Evolutionary conservation across 2,113 vertebrate species (phyloP).

Genomic region (Aviceda subcristata): DNA sequence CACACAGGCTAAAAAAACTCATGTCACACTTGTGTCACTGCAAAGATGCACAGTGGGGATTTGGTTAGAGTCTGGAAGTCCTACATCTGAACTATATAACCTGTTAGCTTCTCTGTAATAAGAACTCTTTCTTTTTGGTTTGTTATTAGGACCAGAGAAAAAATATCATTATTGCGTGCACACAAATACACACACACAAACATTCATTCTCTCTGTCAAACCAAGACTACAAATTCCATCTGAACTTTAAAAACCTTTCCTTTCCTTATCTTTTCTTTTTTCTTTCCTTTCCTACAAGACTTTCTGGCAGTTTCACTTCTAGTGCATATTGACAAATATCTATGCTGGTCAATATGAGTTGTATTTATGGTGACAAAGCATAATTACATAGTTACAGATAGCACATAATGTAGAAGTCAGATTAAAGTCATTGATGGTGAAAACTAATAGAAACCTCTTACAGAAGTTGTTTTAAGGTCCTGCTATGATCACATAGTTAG

Average conservation of each 20-base stretch:
- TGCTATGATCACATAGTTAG: background rate
- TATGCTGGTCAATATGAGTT: background rate
- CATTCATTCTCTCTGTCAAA: background rate
- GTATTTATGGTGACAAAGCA: background rate
- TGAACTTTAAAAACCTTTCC: background rate
- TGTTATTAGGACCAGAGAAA: background rate
- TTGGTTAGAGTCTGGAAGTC: background rate
- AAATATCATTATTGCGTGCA: background rate
- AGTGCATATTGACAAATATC: background rate
- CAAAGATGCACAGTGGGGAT: background rate
- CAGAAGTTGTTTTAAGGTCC: background rate
- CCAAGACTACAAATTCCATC: background rate
- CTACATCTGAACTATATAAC: background rate
- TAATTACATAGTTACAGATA: background rate
- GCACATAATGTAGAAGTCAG: background rate
- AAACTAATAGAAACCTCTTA: background rate
- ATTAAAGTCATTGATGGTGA: background rate
- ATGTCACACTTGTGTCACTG: background rate
- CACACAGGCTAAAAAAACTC: background rate
- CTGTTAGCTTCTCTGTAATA: background rate
- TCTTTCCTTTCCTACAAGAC: background rate
- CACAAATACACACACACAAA: background rate
- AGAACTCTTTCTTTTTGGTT: background rate
- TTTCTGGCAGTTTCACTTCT: background rate
- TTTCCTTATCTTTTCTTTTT: background rate